Evolutionary conservation across 2,113 vertebrate species (phyloP), one percentile per base, ranked within the genome.

Genomic region (Monarcha castaneiventris): DNA sequence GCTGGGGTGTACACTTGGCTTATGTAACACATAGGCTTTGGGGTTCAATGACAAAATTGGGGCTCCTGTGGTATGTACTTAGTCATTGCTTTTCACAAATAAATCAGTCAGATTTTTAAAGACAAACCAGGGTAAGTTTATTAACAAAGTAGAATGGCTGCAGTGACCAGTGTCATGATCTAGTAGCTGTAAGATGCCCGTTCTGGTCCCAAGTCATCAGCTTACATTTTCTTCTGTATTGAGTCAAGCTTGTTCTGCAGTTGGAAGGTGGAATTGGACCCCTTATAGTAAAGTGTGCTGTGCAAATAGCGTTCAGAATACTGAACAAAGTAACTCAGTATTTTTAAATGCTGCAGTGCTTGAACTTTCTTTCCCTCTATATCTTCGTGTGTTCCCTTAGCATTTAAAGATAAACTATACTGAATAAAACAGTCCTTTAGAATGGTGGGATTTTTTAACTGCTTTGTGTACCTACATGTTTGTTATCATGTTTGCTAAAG

Each of bases 401-500:
- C 12, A 4, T 68, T 35, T 51, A 49, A 76, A 43, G 41, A 22
- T 83, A 62, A 81, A 58, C n/a, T 30, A 13, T 46, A 29, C 17
- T 66, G 73, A 87, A 54, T 84, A 48, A 87, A 94, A 16, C 11
- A 30, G 22, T 79, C 30, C n/a, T 79, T 83, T 62, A 37, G 41
- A 66, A 16, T 35, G 43, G 23, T 44, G 12, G 0, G 0, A 0
- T 11, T 51, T 91, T 91, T 84, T 44, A 52, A 64, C 27, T 48
- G 48, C 2, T 0, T 55, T 67, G 30, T 4, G 2, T 39, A 59
- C 26, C 12, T 21, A 8, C 0, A 0, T 21, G 30, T 35, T 89
- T 75, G 13, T 67, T 80, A 26, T 27, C 14, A 1, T 11, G 30
- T 68, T 7, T 54, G 35, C 25, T 76, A 15, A 87, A 69, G 35